Base-by-base conservation (phyloP, 1,140 invertebrate genomes). In the Brachionus plicatilis region DNA sequence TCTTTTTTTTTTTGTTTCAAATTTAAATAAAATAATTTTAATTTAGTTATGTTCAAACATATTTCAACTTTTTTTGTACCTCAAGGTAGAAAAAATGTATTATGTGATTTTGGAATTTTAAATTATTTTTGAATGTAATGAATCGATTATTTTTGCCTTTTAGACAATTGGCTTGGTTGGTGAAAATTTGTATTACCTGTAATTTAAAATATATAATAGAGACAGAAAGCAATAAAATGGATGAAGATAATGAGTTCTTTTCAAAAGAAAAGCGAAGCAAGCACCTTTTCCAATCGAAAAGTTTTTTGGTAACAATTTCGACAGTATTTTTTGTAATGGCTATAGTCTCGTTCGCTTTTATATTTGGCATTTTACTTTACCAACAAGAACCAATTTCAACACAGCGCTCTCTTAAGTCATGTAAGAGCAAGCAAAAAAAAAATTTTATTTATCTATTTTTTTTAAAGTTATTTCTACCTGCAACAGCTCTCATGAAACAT, bases 401-500 rank as follows among this genome's bases (percentile, higher is more conserved):
- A 20, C 68, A 72, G 33, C 37, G 41, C 7, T 43, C 68, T 20
- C 37, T 72, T 6, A 72, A 72, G 20, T 41, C 33, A 72, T 72
- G 68, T 76, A 76, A 24, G 20, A 11, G 29, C 3, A 47, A 47
- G 43, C 8, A 45, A 75, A 41, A 17, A 50, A 50, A 50, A 33
- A 27, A 50, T 11, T 75, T 20, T 11, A 50, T 11, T 29, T 27
- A 5, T 50, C 50, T 14, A 50, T 14, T 50, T 47, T 50, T n/a
- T 76, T 47, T 53, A n/a, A 0, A 47, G 43, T 50, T 14, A 47
- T 27, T 45, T 76, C 20, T 29, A 80, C 24, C 11, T 50, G 72
- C 9, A 50, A 76, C 8, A 76, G 45, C 29, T 43, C 50, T 37
- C 76, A 80, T 80, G 76, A 80, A 80, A 60, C 76, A 17, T 80